Conservation (phyloP, 2,113 vertebrate species). For the Mormoops blainvillei region DNA sequence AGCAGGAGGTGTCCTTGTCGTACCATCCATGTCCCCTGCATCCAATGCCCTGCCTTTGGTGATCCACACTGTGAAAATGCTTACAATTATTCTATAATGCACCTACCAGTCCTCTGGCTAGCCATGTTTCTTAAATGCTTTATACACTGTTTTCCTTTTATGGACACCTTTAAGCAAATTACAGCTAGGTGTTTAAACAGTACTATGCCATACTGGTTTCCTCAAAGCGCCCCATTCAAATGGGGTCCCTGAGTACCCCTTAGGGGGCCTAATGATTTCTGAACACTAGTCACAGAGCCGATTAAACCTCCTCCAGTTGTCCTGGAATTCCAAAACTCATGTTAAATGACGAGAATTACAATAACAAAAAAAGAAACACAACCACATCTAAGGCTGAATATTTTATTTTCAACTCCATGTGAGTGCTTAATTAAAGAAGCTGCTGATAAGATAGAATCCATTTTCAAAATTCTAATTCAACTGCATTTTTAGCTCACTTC, state of each 20-base stretch:
- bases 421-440: not conserved
- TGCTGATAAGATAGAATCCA: not conserved
- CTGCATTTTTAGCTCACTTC: constrained; percentile 68
- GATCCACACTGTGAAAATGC: not conserved
- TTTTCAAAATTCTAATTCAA: not conserved
- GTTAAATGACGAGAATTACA: not conserved
- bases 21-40: not conserved
- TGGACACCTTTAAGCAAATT: not conserved
- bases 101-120: not conserved
- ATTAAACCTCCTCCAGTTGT: not conserved
- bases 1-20: not conserved
- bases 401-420: not conserved
- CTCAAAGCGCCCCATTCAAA: not conserved
- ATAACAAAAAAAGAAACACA: not conserved
- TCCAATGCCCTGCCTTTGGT: not conserved
- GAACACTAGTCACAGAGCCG: not conserved
- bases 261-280: not conserved
- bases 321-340: not conserved
- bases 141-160: not conserved
- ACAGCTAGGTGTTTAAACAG: not conserved
- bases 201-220: not conserved
- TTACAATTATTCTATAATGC: not conserved
- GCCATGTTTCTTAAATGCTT: not conserved
- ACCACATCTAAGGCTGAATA: not conserved
- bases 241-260: not conserved